Conservation (phyloP, 2,888 invertebrate species). For the Leptogaster cylindrica region DNA sequence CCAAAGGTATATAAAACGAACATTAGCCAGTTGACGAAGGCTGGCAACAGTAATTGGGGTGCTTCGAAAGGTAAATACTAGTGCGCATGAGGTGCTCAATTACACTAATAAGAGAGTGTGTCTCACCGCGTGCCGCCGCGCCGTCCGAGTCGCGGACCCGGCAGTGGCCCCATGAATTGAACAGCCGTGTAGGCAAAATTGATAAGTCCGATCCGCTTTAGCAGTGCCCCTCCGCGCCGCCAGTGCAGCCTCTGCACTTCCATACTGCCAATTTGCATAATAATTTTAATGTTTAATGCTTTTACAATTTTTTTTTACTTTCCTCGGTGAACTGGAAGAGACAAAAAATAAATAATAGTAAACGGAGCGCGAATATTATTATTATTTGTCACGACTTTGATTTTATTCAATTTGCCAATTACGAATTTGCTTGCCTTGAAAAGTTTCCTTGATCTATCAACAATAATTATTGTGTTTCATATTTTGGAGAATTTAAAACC, state of each 20-base stretch:
- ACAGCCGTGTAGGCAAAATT: not conserved
- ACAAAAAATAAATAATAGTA: constrained; percentile 12
- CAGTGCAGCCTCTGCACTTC: not conserved
- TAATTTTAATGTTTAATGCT: constrained; percentile 10
- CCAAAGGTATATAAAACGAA: not conserved
- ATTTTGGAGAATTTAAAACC: no score
- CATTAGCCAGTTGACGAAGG: constrained; percentile 27
- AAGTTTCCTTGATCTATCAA: no score
- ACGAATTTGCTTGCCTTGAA: no score
- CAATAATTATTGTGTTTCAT: no score
- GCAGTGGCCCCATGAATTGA: not conserved
- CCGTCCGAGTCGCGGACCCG: constrained; percentile 3
- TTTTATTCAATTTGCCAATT: constrained; percentile 25
- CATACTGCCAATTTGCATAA: constrained; percentile 16
- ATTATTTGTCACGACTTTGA: constrained; percentile 30
- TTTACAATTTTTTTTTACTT: constrained; percentile 1
- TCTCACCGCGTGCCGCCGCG: not conserved
- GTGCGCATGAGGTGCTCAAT: not conserved
- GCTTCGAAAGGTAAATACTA: constrained; percentile 2
- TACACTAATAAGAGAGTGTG: not conserved
- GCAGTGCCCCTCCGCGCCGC: no score
- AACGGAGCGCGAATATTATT: constrained; percentile 7
- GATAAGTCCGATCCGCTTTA: not conserved
- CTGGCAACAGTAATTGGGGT: constrained; percentile 26
- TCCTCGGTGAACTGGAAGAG: not conserved